Evolutionary conservation across 1,140 invertebrate species (phyloP), one percentile per base, ranked within the genome.

Genomic region (Halyomorpha halys): DNA sequence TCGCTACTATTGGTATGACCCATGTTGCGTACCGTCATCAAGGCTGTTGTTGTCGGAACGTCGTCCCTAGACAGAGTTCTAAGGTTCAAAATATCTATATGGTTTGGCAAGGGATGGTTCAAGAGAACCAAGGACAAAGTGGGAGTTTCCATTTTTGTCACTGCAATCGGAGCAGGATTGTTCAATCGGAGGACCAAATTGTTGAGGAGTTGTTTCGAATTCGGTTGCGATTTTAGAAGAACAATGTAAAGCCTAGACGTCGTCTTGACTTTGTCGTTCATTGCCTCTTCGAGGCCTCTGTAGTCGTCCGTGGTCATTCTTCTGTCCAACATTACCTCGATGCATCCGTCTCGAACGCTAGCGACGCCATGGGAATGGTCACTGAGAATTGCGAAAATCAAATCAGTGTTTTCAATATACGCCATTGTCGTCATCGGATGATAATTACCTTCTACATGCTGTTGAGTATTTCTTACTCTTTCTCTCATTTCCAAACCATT

Each of bases 321-420:
- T n/a, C 66, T 6, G 18, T 67, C 66, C 19, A 67, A 16, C 66
- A 67, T 67, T 9, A 67, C 53, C 51, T 63, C 45, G 14, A 67
- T 53, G 8, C 14, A 21, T n/a, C 66, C 66, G 8, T 63, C 19
- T 9, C 34, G 8, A 13, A 19, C 15, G 16, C 44, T 63, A 44
- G 66, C 59, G 8, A 61, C 66, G 9, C 66, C 66, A 34, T 67
- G 66, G n/a, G 62, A 64, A 23, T 67, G 66, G 21, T 63, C 59
- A 3, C 19, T 54, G 16, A 67, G 4, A 1, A 67, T 9, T 1
- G 59, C 45, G 3, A 67, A 44, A 25, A 56, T 30, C 2, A 15
- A n/a, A 15, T 49, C 18, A 5, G 21, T 44, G 30, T 61, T 59
- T 21, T 67, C 66, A 14, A 67, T 25, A 27, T 64, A 67, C 2